Evolutionary conservation across 2,113 vertebrate genomes (phyloP).

Genomic region (Alexandromys fortis): DNA sequence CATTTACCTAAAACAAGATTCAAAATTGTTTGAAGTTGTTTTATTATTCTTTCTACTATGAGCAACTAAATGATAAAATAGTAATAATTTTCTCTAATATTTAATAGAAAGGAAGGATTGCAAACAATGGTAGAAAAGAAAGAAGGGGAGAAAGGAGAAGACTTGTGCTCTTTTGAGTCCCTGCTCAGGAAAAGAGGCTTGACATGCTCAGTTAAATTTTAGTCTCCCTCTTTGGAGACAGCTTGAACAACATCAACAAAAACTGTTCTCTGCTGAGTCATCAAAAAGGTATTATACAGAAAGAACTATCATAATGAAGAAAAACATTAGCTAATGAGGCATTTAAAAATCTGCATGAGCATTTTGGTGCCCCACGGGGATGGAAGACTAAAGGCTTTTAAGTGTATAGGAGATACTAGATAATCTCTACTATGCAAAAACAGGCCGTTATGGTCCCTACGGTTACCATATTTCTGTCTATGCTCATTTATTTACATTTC

Average conservation of each 20-base stretch:
- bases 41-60: not conserved
- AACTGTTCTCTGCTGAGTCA: not conserved
- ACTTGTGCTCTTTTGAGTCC: not conserved
- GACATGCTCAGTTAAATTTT: not conserved
- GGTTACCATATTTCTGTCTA: not conserved
- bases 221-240: not conserved
- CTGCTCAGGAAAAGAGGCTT: not conserved
- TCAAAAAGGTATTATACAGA: not conserved
- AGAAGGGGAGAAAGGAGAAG: not conserved
- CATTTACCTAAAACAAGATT: not conserved
- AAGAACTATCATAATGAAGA: not conserved
- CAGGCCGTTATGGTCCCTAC: fast-evolving
- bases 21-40: not conserved
- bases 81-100: not conserved
- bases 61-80: not conserved
- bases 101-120: not conserved
- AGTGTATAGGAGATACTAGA: too few species aligned
- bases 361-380: not conserved
- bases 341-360: not conserved
- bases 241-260: not conserved
- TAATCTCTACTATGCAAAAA: not conserved
- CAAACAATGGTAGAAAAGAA: not conserved
- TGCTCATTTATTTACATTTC: not conserved
- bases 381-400: not conserved
- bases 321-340: not conserved